phyloP scores from a whole-genome alignment of 2,113 vertebrate genomes.

The Bungarus multicinctus region DNA sequence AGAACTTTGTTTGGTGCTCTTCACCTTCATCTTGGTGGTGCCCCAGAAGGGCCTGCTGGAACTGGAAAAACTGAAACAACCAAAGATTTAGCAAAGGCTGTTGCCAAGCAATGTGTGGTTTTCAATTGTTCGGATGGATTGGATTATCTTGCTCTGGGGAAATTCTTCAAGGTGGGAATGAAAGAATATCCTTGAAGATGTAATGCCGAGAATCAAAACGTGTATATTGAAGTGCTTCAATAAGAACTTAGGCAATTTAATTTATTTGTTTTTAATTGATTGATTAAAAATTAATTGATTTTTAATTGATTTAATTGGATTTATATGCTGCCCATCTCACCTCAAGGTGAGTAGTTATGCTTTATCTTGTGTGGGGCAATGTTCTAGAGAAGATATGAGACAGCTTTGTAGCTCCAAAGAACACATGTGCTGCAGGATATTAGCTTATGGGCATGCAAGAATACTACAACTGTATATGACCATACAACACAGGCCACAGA shows the following conservation, averaged over 20 bases:
- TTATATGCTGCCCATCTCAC: neutral
- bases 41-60: conserved; percentile 89
- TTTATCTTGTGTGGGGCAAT: neutral
- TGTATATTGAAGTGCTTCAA: neutral
- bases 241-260: neutral
- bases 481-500: neutral
- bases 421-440: neutral
- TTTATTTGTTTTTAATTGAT: neutral
- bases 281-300: too few relatives aligned
- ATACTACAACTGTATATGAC: neutral
- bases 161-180: conserved; percentile 86
- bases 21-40: conserved; percentile 84
- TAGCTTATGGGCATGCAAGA: neutral
- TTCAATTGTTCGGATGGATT: conserved; percentile 92
- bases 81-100: conserved; percentile 89
- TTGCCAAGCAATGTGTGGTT: conserved; percentile 89
- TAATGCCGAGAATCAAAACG: neutral
- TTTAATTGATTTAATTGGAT: neutral
- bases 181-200: neutral
- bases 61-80: conserved; percentile 92
- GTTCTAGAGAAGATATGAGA: neutral
- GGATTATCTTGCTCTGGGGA: conserved; percentile 88
- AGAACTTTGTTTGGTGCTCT: conserved; percentile 90
- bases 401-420: neutral
- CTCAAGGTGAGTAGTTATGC: neutral